Evolutionary conservation across 2,113 vertebrate species (phyloP).

Genomic region (Seriola rivoliana): DNA sequence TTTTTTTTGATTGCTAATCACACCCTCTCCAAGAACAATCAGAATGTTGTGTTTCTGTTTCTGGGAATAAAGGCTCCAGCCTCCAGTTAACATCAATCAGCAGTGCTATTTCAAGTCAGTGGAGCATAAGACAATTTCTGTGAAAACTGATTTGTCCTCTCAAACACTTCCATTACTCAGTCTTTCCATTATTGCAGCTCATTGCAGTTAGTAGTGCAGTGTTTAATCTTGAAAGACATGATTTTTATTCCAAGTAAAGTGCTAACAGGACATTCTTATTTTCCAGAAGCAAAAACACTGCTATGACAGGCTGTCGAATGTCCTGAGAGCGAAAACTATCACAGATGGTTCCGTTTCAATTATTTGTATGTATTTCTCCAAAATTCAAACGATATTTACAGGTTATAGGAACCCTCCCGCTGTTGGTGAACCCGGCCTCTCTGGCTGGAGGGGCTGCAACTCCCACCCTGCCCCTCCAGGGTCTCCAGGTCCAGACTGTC

Average conservation of each 20-base stretch:
- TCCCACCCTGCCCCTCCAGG: slow-evolving; percentile 86
- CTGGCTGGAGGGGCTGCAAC: slow-evolving; percentile 77
- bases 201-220: background rate
- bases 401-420: slow-evolving; percentile 94
- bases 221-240: slow-evolving; percentile 17
- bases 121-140: slow-evolving; percentile 18
- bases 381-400: slow-evolving; percentile 56
- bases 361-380: background rate
- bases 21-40: background rate
- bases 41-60: slow-evolving; percentile 6
- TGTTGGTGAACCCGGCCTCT: slow-evolving; percentile 90
- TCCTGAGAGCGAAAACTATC: background rate
- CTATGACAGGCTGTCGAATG: background rate
- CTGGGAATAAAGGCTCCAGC: background rate
- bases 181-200: slow-evolving; percentile 24
- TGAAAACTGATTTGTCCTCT: slow-evolving; percentile 31
- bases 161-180: slow-evolving; percentile 12
- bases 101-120: slow-evolving; percentile 30
- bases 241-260: background rate
- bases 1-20: background rate
- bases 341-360: background rate
- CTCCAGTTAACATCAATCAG: slow-evolving; percentile 31
- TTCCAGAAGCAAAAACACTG: background rate
- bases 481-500: slow-evolving; percentile 92
- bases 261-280: background rate